phyloP scores from a whole-genome alignment of 2,888 invertebrate genomes.

The Drosophila diplacantha region DNA sequence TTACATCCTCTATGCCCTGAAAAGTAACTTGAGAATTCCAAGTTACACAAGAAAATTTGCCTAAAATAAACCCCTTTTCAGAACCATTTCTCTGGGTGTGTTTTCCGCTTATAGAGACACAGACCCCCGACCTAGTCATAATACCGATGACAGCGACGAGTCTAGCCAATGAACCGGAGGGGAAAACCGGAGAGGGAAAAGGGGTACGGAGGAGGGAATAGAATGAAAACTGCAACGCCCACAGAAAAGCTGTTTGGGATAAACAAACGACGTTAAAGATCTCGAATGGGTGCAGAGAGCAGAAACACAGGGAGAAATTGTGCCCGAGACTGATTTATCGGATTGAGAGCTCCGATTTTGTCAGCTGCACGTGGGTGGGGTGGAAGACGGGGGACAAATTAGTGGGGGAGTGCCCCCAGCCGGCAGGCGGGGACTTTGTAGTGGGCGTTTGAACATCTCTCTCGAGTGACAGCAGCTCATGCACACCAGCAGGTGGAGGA shows the following conservation, averaged over 20 bases:
- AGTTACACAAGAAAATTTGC: not conserved
- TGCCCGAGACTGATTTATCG: conserved; percentile 19
- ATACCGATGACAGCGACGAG: conserved; percentile 38
- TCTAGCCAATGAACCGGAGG: conserved; percentile 57
- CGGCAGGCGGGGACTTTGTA: not conserved
- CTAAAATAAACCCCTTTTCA: not conserved
- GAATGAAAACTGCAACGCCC: conserved; percentile 38
- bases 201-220: not conserved
- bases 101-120: not conserved
- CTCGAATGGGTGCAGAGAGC: conserved; percentile 19
- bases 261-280: conserved; percentile 39
- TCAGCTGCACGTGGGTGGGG: conserved; percentile 13
- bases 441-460: conserved; percentile 17
- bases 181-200: not conserved
- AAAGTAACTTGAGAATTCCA: not conserved
- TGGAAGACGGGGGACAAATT: conserved; percentile 1
- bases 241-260: conserved; percentile 34
- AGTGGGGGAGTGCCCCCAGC: not conserved
- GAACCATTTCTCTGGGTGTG: conserved; percentile 1
- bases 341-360: conserved; percentile 31
- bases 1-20: too few relatives aligned
- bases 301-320: conserved; percentile 3
- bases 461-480: conserved; percentile 2
- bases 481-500: conserved; percentile 18
- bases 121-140: conserved; percentile 23